Base-by-base conservation (phyloP, 2,888 invertebrate genomes). In the Cheilosia variabilis region DNA sequence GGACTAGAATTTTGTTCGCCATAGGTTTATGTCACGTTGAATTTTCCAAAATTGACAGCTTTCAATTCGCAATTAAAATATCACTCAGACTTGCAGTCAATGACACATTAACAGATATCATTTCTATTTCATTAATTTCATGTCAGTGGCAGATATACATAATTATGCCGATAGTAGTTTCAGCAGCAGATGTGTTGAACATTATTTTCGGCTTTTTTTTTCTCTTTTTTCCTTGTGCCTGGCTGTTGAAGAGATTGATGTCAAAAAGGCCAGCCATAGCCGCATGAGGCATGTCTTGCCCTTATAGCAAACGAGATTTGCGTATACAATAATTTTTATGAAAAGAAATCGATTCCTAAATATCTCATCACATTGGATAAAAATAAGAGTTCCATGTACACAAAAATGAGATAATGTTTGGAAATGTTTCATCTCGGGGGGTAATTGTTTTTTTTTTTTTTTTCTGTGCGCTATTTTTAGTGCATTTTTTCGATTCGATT, bases 51-150 rank as follows among this genome's bases (percentile, higher is more conserved):
- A 47, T 47, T 65, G 57, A 69, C 63, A 81, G 63, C 69, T 52
- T 52, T 69, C 68, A 63, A 63, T 17, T 57, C 17, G 68, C 69
- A 68, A 75, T 81, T 75, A 81, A 80, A 75, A 62, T 69, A 41
- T 50, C 69, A 62, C 57, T 81, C 75, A 53, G 37, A 37, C 31
- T 22, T 24, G 37, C 27, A 50, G 47, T n/a, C 73, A 75, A 55
- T 68, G 62, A 41, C 73, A 80, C 55, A 69, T 75, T 75, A 68
- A 69, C 73, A 75, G 68, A 62, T 62, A 75, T 80, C 62, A 68
- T 69, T 81, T 81, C 45, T 45, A 63, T 81, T 81, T 76, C 52
- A 69, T 69, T 76, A 71, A 76, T 71, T 81, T 58, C 9, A 17
- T 47, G 17, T 19, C 17, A 17, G 47, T 17, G 31, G 43, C 75